Percentiles rank a stretch among this genome's conserved stretches.
Evolutionary conservation across 2,113 vertebrate species (phyloP).

Genomic region (Acinonyx jubatus): DNA sequence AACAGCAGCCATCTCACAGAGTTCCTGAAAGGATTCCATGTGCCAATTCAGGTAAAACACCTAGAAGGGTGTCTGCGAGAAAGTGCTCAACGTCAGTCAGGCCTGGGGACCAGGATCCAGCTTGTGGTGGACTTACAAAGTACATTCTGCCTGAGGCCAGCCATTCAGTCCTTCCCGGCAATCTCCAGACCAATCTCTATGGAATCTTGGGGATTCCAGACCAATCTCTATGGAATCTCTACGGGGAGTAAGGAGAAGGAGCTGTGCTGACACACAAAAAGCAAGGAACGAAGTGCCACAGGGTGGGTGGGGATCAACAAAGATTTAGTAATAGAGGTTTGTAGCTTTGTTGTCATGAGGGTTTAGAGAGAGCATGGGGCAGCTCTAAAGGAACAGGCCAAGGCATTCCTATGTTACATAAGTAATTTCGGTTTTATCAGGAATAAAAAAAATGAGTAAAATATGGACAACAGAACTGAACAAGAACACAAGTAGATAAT

Average conservation of each 20-base stretch:
- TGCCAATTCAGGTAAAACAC: neutral
- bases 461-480: neutral
- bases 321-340: neutral
- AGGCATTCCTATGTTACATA: neutral
- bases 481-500: neutral
- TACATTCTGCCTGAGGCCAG: neutral
- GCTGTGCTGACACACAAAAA: neutral
- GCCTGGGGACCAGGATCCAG: neutral
- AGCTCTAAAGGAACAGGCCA: neutral
- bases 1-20: neutral
- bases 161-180: neutral
- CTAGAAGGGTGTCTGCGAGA: neutral
- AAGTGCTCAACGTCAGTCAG: neutral
- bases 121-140: neutral
- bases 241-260: neutral
- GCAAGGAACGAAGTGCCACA: neutral
- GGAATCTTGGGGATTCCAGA: neutral
- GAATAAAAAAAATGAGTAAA: slow-evolving; percentile 28
- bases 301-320: neutral
- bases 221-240: neutral
- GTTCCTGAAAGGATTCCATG: neutral
- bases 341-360: neutral
- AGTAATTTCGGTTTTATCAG: neutral
- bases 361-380: neutral
- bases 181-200: neutral